These are phyloP conservation scores for Chymomyza caudatula DNA, from an alignment of 2,888 invertebrate species.

Conservation along the genomic window DNA sequence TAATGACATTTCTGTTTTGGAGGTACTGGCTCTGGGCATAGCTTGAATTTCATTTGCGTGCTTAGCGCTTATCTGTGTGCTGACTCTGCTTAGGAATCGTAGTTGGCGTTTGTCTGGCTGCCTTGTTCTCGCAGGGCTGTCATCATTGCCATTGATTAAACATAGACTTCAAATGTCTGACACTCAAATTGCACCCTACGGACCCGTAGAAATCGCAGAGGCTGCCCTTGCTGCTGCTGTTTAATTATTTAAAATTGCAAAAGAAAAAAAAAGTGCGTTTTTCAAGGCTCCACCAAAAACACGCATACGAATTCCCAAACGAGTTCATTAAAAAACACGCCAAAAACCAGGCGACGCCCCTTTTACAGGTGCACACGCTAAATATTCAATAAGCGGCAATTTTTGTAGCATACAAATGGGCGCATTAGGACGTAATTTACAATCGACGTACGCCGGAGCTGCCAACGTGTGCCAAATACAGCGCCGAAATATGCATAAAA, in stretches of 20 bases:
- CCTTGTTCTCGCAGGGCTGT: slow-evolving; percentile 35
- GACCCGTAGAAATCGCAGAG: neutral
- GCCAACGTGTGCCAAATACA: slow-evolving; percentile 14
- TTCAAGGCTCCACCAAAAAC: slow-evolving; percentile 31
- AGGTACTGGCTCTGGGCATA: slow-evolving; percentile 13
- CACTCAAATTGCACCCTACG: neutral
- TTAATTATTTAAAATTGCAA: slow-evolving; percentile 73
- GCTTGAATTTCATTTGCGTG: slow-evolving; percentile 63
- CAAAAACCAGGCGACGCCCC: neutral
- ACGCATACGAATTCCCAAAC: slow-evolving; percentile 67
- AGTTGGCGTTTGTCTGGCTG: neutral
- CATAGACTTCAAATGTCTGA: neutral
- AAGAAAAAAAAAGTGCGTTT: slow-evolving; percentile 38
- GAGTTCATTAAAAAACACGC: slow-evolving; percentile 59
- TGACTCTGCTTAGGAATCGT: slow-evolving; percentile 12
- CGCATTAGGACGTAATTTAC: slow-evolving; percentile 70
- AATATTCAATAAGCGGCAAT: slow-evolving; percentile 73
- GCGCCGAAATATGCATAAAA: slow-evolving; percentile 37
- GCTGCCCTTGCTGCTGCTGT: slow-evolving; percentile 2
- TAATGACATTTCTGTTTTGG: slow-evolving; percentile 56
- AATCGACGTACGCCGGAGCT: slow-evolving; percentile 42
- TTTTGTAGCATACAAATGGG: slow-evolving; percentile 73
- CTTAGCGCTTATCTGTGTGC: slow-evolving; percentile 60
- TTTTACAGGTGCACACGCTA: slow-evolving; percentile 32
- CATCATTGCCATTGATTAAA: slow-evolving; percentile 14